A percentile compares a stretch with the other conserved stretches of the same genome.
Conservation (phyloP, 2,888 invertebrate genomes). For the Lymantria dispar region DNA sequence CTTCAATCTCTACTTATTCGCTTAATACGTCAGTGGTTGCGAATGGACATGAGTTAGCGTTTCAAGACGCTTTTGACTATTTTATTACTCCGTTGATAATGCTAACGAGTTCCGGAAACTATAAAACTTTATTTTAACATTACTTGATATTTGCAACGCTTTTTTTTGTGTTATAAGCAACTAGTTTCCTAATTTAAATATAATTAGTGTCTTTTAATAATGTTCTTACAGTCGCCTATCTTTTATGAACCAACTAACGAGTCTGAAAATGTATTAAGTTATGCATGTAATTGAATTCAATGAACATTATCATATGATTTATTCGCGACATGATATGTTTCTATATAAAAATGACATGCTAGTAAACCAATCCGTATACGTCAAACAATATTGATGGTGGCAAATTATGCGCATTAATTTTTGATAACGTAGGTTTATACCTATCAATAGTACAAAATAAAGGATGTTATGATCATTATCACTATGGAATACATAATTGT, state of each 20-base stretch:
- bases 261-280: neutral
- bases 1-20: conserved; percentile 18
- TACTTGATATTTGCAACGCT: neutral
- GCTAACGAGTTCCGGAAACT: conserved; percentile 1
- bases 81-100: conserved; percentile 4
- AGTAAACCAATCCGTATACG: neutral
- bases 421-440: neutral
- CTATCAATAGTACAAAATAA: no score
- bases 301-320: neutral
- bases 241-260: neutral
- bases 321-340: neutral
- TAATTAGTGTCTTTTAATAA: neutral
- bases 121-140: neutral
- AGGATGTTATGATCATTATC: no score
- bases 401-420: neutral
- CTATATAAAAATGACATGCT: neutral
- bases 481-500: no score
- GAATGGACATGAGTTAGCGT: conserved; percentile 2
- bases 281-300: neutral
- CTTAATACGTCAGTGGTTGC: conserved; percentile 14
- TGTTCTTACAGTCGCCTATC: neutral
- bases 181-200: neutral
- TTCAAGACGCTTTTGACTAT: conserved; percentile 3
- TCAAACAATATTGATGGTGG: neutral
- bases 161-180: neutral